Conservation (phyloP, 1,140 invertebrate genomes). For the Camponotus pennsylvanicus region DNA sequence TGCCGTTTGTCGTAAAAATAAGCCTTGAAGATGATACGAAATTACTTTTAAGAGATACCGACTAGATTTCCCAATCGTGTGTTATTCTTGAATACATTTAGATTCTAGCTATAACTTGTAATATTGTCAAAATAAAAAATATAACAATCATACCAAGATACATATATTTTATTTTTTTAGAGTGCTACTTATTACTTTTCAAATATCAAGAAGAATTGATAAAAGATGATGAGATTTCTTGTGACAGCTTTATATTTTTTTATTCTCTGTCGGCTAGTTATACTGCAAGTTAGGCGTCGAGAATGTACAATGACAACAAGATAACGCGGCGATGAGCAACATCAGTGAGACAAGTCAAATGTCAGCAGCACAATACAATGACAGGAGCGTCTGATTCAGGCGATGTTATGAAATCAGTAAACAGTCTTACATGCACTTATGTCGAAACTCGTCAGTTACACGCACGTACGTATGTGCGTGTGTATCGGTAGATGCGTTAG, state of each 20-base stretch:
- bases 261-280: background rate
- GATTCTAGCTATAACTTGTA: background rate
- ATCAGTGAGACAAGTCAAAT: constrained; percentile 18
- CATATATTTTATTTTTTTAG: background rate
- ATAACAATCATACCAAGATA: background rate
- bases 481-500: constrained; percentile 62
- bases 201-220: background rate
- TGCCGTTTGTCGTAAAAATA: constrained; percentile 66
- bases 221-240: background rate
- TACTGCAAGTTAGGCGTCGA: background rate
- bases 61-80: background rate
- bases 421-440: constrained; percentile 55
- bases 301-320: background rate
- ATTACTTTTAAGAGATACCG: background rate
- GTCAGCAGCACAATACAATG: constrained; percentile 31
- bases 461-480: constrained; percentile 38
- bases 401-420: constrained; percentile 66
- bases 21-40: constrained; percentile 42
- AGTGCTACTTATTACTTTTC: background rate
- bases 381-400: constrained; percentile 36
- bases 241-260: background rate
- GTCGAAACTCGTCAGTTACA: constrained; percentile 62
- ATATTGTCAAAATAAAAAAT: background rate
- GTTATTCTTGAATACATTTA: background rate
- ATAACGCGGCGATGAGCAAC: background rate